These are phyloP conservation scores for Perizoma flavofasciatum DNA, from an alignment of 2,888 invertebrate genomes.

Conservation along the genomic window DNA sequence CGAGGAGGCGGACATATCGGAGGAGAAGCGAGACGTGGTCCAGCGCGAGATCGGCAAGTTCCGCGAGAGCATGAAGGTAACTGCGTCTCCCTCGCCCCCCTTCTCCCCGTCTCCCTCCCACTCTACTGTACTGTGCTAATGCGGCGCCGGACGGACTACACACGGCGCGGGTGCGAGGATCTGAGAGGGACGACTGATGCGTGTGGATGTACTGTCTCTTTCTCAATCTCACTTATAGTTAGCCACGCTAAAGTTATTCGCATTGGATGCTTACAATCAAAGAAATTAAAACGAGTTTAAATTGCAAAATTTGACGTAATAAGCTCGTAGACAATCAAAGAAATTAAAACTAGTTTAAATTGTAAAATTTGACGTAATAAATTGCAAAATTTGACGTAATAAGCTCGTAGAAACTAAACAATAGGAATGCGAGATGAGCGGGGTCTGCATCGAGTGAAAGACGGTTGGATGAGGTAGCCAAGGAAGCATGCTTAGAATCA, in stretches of 20 bases:
- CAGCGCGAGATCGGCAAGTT: slow-evolving; percentile 99
- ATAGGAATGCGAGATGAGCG: no score
- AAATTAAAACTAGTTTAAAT: no score
- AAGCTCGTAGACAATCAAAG: no score
- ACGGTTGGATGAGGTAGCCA: no score
- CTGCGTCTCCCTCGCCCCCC: slow-evolving; percentile 41
- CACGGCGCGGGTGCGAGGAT: slow-evolving; percentile 21
- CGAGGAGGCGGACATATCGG: slow-evolving; percentile 95
- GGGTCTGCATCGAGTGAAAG: no score
- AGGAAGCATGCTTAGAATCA: no score
- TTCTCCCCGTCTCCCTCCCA: slow-evolving; percentile 12
- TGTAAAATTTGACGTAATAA: no score
- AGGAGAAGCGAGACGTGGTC: slow-evolving; percentile 97
- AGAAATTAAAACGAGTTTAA: no score
- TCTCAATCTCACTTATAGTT: not conserved
- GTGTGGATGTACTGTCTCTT: not conserved
- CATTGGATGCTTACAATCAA: not conserved
- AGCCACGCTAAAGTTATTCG: not conserved
- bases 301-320: no score
- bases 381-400: no score
- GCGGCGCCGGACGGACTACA: slow-evolving; percentile 33
- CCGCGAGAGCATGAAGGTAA: slow-evolving; percentile 98
- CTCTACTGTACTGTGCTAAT: slow-evolving; percentile 29
- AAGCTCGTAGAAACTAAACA: no score
- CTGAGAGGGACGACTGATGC: slow-evolving; percentile 1